Percentiles rank a stretch among this genome's conserved stretches.
phyloP scores from a whole-genome alignment of 2,888 invertebrate species.

The Smittia sp. region DNA sequence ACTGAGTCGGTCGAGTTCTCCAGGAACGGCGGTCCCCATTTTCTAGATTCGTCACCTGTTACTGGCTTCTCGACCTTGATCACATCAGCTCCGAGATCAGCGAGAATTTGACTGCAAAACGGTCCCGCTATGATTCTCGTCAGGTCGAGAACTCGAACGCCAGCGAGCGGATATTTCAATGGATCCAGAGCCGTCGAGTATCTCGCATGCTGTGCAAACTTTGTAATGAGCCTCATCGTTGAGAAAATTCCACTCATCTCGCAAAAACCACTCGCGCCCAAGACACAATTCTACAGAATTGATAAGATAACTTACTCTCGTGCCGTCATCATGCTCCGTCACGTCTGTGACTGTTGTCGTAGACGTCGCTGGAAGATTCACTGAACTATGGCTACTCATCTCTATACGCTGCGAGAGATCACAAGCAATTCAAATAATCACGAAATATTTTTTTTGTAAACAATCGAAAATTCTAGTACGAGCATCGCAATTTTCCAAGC shows the following conservation, averaged over 20 bases:
- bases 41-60: constrained; percentile 81
- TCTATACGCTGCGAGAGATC: too few relatives aligned
- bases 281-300: neutral
- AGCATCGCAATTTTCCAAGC: too few relatives aligned
- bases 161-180: constrained; percentile 59
- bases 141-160: constrained; percentile 73
- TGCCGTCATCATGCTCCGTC: neutral
- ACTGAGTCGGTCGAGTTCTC: constrained; percentile 65
- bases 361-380: neutral
- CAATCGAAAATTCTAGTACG: too few relatives aligned
- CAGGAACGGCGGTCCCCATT: constrained; percentile 91
- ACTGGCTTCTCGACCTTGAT: constrained; percentile 87
- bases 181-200: neutral
- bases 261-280: neutral
- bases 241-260: neutral
- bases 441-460: too few relatives aligned
- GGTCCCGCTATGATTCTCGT: constrained; percentile 91
- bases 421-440: too few relatives aligned
- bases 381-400: neutral
- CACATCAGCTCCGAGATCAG: constrained; percentile 89
- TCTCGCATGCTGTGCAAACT: neutral
- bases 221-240: neutral
- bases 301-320: neutral
- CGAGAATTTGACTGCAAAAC: constrained; percentile 88
- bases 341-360: neutral